A percentile compares a stretch with the other conserved stretches of the same genome.
Conservation (phyloP, 1,140 invertebrate genomes). For the Archivesica marissinica region DNA sequence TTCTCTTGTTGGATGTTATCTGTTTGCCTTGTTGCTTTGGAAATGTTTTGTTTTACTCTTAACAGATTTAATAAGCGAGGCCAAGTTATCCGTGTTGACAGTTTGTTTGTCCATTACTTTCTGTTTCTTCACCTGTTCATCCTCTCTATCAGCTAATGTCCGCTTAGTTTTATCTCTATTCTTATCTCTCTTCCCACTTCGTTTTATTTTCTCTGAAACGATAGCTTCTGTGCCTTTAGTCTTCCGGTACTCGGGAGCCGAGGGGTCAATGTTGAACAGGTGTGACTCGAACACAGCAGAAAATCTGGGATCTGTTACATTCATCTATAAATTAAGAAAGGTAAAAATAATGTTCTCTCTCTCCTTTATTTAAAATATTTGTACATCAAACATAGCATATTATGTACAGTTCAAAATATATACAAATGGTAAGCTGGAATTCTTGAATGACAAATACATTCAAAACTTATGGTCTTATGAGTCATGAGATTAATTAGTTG, state of each 20-base stretch:
- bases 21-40: slow-evolving; percentile 61
- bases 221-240: slow-evolving; percentile 94
- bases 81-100: slow-evolving; percentile 53
- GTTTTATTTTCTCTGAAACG: slow-evolving; percentile 92
- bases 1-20: too few relatives aligned
- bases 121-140: slow-evolving; percentile 49
- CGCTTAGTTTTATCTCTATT: not conserved
- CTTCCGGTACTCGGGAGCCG: slow-evolving; percentile 94
- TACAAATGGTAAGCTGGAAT: too few relatives aligned
- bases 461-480: too few relatives aligned
- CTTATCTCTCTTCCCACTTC: slow-evolving; percentile 83
- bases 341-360: too few relatives aligned
- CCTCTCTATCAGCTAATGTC: not conserved
- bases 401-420: too few relatives aligned
- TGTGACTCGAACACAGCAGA: slow-evolving; percentile 47
- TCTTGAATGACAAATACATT: too few relatives aligned
- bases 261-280: slow-evolving; percentile 88
- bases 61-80: slow-evolving; percentile 66
- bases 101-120: slow-evolving; percentile 36
- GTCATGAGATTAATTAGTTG: too few relatives aligned
- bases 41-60: slow-evolving; percentile 67
- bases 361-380: too few relatives aligned
- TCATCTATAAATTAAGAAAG: slow-evolving; percentile 41
- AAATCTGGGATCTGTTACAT: slow-evolving; percentile 56
- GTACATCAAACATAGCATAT: too few relatives aligned